Base-by-base conservation (phyloP, 2,113 vertebrate species). In the Edolisoma coerulescens region DNA sequence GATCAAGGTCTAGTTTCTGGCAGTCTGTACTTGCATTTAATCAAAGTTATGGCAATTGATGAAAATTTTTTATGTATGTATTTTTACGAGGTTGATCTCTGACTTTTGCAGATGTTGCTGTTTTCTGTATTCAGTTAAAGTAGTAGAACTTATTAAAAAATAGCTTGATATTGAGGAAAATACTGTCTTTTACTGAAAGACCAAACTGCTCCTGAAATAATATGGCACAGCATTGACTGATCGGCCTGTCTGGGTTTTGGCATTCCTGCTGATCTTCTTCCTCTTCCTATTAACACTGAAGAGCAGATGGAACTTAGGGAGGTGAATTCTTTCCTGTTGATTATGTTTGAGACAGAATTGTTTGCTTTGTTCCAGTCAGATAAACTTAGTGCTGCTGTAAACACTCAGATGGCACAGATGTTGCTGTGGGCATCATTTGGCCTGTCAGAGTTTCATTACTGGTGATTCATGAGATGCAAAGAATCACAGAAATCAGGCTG, bases 321-420 rank as follows among this genome's bases (percentile, higher is more conserved):
- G 91, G 96, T 97, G 98, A 97, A 98, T 98, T 98, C 97, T 95
- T 97, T 74, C 70, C 80, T 95, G 35, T 93, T 93, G 75, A 59
- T 77, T 41, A 63, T 70, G 59, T 74, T 88, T 57, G 83, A 78
- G 68, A 85, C 35, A 63, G 77, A 95, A 91, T 85, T 91, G 78
- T 91, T 97, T 94, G 70, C 84, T 91, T 91, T 86, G 83, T 95
- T 95, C 87, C 93, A 93, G 68, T 95, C 79, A 78, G 63, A 64
- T 78, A 57, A 63, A 71, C 82, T 89, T 81, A 50, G 78, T 80
- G 71, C 78, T 11, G 28, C 91, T 84, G 44, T 93, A 89, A 95
- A 94, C 74, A 94, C 37, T 91, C 87, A 95, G 70, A 84, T 94
- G 77, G 84, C 87, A 84, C 91, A 93, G 89, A 76, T 91, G 91